Evolutionary conservation across 2,797 vertebrate genomes (phyloP).

Genomic region (Paratrypauchen microcephalus): DNA sequence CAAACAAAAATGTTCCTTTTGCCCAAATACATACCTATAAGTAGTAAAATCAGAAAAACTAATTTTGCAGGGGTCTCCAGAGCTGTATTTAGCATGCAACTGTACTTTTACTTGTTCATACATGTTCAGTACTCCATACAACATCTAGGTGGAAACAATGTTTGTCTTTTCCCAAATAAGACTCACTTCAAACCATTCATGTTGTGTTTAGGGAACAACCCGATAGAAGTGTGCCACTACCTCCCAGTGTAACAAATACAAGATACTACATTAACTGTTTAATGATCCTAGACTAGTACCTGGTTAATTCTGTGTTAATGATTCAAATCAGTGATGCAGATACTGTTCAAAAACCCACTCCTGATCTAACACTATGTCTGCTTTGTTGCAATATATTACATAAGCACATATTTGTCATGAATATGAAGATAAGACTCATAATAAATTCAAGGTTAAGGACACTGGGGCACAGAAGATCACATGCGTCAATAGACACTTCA

Average conservation of each 20-base stretch:
- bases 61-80: no score
- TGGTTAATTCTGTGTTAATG: background rate
- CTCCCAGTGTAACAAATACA: background rate
- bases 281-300: background rate
- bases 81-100: no score
- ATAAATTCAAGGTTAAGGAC: conserved; percentile 6
- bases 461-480: conserved; percentile 1
- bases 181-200: background rate
- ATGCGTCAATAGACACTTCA: conserved; percentile 17
- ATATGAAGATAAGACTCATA: conserved; percentile 1
- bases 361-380: background rate
- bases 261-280: background rate
- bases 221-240: background rate
- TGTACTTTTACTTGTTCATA: background rate
- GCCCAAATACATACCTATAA: no score
- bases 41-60: no score
- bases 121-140: background rate
- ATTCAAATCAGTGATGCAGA: background rate
- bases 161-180: background rate
- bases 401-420: background rate
- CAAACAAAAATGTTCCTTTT: no score
- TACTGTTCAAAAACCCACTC: background rate
- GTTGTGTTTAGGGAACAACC: background rate
- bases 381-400: background rate
- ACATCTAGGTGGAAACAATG: no score